Evolutionary conservation across 2,797 vertebrate species (phyloP).

Genomic region (Capromys pilorides): DNA sequence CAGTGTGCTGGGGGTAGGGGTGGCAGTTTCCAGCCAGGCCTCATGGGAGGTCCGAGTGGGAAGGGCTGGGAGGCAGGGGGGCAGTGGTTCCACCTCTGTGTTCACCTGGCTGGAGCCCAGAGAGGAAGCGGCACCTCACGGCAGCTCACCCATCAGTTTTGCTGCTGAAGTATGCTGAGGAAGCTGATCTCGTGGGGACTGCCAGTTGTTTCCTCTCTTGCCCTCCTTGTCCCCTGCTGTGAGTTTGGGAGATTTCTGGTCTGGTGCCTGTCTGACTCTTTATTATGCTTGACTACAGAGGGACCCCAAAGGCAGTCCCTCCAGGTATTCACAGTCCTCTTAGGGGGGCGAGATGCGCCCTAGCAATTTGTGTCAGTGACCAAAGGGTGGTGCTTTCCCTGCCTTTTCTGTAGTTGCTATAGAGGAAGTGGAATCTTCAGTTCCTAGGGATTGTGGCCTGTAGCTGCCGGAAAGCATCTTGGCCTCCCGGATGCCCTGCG

Average conservation of each 20-base stretch:
- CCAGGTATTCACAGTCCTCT: background rate
- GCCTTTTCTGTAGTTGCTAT: background rate
- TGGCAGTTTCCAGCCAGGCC: background rate
- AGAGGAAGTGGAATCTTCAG: background rate
- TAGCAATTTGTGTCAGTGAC: rapidly evolving
- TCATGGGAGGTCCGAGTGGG: background rate
- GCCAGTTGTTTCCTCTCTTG: background rate
- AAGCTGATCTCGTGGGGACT: background rate
- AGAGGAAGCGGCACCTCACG: rapidly evolving
- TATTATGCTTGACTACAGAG: background rate
- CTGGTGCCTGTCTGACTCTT: background rate
- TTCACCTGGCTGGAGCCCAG: background rate
- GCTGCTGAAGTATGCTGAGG: too few species aligned
- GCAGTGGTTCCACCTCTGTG: background rate
- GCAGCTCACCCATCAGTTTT: background rate
- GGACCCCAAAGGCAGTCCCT: background rate
- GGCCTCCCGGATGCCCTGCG: background rate
- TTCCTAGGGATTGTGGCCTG: background rate
- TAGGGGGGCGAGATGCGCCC: background rate
- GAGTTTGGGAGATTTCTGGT: background rate
- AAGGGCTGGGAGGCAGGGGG: background rate
- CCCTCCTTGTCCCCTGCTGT: background rate
- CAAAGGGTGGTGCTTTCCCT: rapidly evolving
- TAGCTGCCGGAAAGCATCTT: background rate
- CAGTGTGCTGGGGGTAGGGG: background rate